These are phyloP conservation scores for Platysteira castanea DNA, from an alignment of 2,113 vertebrate genomes.

Conservation along the genomic window DNA sequence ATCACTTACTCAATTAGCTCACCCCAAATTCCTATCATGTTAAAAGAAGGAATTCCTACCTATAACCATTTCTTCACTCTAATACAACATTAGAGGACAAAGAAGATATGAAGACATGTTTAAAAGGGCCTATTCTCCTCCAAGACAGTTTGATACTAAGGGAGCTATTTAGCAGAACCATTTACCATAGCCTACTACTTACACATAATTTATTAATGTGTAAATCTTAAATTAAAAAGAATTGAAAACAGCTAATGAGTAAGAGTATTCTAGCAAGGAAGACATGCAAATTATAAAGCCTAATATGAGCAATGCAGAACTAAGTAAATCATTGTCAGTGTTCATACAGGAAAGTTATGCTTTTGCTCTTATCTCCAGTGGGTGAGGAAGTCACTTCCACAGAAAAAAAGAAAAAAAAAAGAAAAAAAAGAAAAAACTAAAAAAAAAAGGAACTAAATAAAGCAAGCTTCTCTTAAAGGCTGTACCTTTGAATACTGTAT, in stretches of 20 bases:
- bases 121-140: not conserved
- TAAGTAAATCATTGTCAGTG: not conserved
- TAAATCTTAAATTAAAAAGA: slow-evolving; percentile 42
- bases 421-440: accelerated
- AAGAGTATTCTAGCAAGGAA: slow-evolving; percentile 1
- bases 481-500: not conserved
- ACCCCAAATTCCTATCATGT: not conserved
- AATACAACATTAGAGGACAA: not conserved
- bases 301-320: not conserved
- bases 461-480: not conserved
- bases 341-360: not conserved
- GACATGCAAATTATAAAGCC: not conserved
- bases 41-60: not conserved
- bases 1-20: not conserved
- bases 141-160: not conserved
- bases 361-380: not conserved
- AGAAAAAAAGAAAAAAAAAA: not conserved
- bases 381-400: not conserved
- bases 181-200: not conserved
- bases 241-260: slow-evolving; percentile 20
- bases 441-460: not conserved
- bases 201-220: slow-evolving; percentile 51
- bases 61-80: not conserved
- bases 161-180: not conserved
- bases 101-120: not conserved